phyloP scores from a whole-genome alignment of 2,888 invertebrate genomes.

The Cosmopolites sordidus region DNA sequence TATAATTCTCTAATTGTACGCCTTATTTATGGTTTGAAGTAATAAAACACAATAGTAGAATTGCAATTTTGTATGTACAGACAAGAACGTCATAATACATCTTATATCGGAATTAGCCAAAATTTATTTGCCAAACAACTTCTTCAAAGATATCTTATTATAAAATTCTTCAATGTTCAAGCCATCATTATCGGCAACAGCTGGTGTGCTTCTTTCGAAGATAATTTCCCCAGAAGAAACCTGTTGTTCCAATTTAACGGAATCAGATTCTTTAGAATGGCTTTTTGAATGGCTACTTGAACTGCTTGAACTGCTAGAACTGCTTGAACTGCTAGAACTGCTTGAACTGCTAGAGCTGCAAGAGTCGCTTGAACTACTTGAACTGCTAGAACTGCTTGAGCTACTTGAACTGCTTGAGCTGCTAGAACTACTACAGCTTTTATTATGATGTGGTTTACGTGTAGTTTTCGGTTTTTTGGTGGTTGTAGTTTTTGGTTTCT shows the following conservation, averaged over 20 bases:
- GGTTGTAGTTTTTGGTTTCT: too few species aligned
- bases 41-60: too few species aligned
- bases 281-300: neutral
- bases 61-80: too few species aligned
- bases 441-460: neutral
- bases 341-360: neutral
- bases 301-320: neutral
- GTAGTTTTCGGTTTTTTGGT: too few species aligned
- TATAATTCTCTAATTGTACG: too few species aligned
- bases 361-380: neutral
- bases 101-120: too few species aligned
- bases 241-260: neutral
- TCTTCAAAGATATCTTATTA: neutral
- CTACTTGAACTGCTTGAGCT: neutral
- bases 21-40: too few species aligned
- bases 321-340: neutral
- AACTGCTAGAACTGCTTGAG: neutral
- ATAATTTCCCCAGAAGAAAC: neutral
- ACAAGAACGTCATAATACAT: too few species aligned
- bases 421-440: neutral
- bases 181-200: neutral
- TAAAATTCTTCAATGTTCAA: neutral
- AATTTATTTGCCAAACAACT: too few species aligned
- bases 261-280: neutral
- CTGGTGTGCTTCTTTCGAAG: neutral